Base-by-base conservation (phyloP, 1,140 invertebrate species). In the Drosophila navojoa region DNA sequence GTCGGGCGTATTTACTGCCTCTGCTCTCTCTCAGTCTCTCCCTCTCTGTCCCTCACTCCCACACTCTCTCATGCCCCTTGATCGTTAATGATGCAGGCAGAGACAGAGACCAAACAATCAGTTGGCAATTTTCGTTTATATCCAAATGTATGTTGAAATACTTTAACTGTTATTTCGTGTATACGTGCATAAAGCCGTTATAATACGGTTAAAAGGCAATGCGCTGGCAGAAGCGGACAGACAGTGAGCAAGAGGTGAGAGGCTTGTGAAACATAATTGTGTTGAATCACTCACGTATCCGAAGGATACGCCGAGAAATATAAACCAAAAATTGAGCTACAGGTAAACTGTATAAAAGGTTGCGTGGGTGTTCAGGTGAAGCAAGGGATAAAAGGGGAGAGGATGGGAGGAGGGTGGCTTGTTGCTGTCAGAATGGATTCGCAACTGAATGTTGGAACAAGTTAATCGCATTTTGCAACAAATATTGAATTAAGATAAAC, bases 161-260 rank as follows among this genome's bases (percentile, higher is more conserved):
- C 81, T 82, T 82, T 84, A 84, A 84, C 84, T 89, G 84, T 77
- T 77, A 71, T 76, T 89, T 84, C 76, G 79, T 87, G 79, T 68
- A 71, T 89, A 77, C 79, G 70, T 81, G 82, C 77, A 85, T 71
- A 86, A 71, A 86, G 72, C 84, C 85, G 84, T 84, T 87, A 87
- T 75, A 87, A 89, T 84, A 71, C 80, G 66, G 70, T 79, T 89
- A 77, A 84, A 68, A 47, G 59, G 50, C 53, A 63, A 64, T n/a
- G 52, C 15, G 15, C 15, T 35, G 52, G 9, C 52, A 53, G 25
- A 40, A 44, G 1, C 10, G 9, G 44, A n/a, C 11, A 32, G 19
- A n/a, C 29, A 32, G 22, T n/a, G 29, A 0, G 4, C 5, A 10
- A 22, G 22, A 11, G 19, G 44, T 22, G 9, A 11, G 52, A 19